Base-by-base conservation (phyloP, 2,797 vertebrate species). In the Clarias pachynema region DNA sequence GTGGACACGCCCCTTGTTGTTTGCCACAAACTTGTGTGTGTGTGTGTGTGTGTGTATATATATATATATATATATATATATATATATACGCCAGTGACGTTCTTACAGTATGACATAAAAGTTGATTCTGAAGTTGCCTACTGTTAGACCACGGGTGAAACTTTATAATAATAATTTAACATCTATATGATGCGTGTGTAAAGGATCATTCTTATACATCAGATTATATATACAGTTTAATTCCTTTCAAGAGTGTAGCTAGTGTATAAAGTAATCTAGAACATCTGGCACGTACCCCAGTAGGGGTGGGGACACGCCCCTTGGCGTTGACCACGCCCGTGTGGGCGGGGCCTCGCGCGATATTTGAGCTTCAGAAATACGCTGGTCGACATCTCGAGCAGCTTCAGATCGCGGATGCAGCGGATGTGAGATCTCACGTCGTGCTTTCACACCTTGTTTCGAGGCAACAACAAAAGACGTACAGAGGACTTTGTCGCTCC, bases 281-380 rank as follows among this genome's bases (percentile, higher is more conserved):
- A 29, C 60, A 66, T n/a, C n/a, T 65, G 40, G 40, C 79, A 53
- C 40, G n/a, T 31, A 29, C 44, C 44, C 44, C 31, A 7, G 2
- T 8, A 18, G 62, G 29, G 79, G 16, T 1, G n/a, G 16, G 9
- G 8, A 6, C 37, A 65, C 78, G 62, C 79, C 79, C 16, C n/a
- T 12, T 1, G 15, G 24, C 7, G 10, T 0, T 8, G 2, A 90
- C 3, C 92, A 88, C 94, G 94, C 94, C 94, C 88, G 73, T 85
- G 89, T 90, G 90, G 95, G 95, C 80, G 95, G 94, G 89, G 94
- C 73, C 90, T 91, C 12, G 0, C 79, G 87, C 91, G 87, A 92
- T 91, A 91, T 94, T 93, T 90, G 93, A 94, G 93, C 92, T 92
- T 91, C 93, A 90, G 92, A 94, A 92, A 91, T 91, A 94, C 90